Evolutionary conservation across 2,113 vertebrate species (phyloP), one percentile per base, ranked within the genome.

Genomic region (Corythaixoides concolor): DNA sequence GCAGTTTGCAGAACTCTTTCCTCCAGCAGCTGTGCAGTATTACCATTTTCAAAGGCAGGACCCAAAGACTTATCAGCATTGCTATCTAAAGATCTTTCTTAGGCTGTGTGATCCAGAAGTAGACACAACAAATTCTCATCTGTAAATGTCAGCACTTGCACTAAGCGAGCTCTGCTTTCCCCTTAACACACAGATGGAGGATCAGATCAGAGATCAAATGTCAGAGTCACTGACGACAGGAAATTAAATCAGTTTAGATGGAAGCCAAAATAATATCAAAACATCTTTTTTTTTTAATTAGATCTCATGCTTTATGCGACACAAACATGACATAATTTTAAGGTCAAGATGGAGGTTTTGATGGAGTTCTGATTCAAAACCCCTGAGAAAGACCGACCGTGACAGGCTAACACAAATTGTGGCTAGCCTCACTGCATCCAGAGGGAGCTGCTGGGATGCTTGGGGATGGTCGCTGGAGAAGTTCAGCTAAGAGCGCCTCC

Each of bases 51-150:
- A 75, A 82, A 92, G 75, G 82, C 84, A 94, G 76, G 77, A 90
- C 77, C 56, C 7, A 3, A 80, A 79, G 85, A 47, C 15, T 89
- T 88, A 70, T 9, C 83, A 77, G 77, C 52, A 47, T 23, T 89
- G 33, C 66, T 92, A 75, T 96, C 77, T 72, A 64, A 87, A 60
- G 78, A 94, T 83, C 59, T 77, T 80, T 58, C 90, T 81, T 50
- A 28, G 79, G 52, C 87, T 72, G 30, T 24, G 33, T 35, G 62
- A 89, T 93, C 69, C 90, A 91, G 69, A 68, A 30, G 63, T 3
- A 96, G 92, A 92, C 85, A 93, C 66, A 94, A 87, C 73, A 91
- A 93, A 95, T 85, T 86, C 89, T 81, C 49, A 35, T 70, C 84
- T 93, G 90, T 81, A 95, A 93, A 93, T 96, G 95, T 90, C 95